phyloP scores from a whole-genome alignment of 2,797 vertebrate genomes.

The Cossypha caffra region DNA sequence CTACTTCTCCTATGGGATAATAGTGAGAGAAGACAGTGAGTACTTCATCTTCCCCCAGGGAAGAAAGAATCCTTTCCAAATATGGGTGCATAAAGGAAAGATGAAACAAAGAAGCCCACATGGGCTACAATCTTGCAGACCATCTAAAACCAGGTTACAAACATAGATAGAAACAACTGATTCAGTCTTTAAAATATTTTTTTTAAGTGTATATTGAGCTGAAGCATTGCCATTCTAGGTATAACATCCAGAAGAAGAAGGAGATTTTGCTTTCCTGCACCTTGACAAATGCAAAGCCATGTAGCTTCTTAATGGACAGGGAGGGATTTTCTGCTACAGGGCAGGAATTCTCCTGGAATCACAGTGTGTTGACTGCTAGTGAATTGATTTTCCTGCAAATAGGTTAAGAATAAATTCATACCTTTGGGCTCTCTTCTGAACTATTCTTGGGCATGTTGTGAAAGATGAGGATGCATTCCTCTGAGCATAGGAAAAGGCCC shows the following conservation, averaged over 20 bases:
- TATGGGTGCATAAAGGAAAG: neutral
- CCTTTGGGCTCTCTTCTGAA: neutral
- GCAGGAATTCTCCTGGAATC: neutral
- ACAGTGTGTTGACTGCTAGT: neutral
- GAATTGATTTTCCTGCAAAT: neutral
- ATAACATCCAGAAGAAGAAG: neutral
- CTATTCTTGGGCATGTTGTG: neutral
- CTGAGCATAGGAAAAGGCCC: neutral
- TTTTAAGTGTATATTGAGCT: neutral
- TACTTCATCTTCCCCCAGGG: neutral
- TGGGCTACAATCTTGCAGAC: neutral
- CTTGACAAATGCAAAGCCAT: fast-evolving
- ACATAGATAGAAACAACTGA: neutral
- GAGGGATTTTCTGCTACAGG: neutral
- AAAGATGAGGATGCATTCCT: neutral
- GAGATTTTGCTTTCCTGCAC: neutral
- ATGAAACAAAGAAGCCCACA: neutral
- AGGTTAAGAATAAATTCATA: neutral
- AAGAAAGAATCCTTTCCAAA: neutral
- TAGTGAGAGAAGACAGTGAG: neutral
- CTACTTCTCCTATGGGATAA: neutral
- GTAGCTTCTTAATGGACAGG: neutral
- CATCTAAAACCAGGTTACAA: neutral
- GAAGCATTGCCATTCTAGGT: neutral
- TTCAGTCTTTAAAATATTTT: neutral